Evolutionary conservation across 2,113 vertebrate species (phyloP).

Genomic region (Microcebus ravelobensis): DNA sequence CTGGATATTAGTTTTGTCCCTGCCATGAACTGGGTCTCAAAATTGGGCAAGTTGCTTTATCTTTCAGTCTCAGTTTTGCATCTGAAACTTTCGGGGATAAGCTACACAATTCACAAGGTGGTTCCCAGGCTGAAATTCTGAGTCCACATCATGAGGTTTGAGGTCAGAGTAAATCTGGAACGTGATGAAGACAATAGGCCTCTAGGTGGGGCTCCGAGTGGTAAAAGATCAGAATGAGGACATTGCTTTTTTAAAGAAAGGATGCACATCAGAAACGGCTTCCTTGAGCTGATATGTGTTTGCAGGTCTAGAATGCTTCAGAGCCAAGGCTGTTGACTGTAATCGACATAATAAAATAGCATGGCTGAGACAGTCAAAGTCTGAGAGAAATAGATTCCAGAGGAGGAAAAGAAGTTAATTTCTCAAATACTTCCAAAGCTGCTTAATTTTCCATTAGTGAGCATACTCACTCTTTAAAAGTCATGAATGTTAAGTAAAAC

Average conservation of each 20-base stretch:
- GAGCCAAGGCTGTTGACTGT: not conserved
- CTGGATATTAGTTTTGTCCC: not conserved
- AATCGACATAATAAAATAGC: not conserved
- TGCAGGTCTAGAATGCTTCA: not conserved
- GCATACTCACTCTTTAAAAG: not conserved
- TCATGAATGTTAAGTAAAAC: not conserved
- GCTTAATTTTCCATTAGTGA: not conserved
- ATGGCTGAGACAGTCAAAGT: not conserved
- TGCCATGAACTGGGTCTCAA: not conserved
- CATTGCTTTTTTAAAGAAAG: not conserved
- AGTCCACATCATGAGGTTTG: not conserved
- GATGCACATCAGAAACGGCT: not conserved
- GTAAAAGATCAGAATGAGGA: not conserved
- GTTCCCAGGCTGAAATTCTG: not conserved
- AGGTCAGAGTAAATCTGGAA: not conserved
- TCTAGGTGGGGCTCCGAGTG: fast-evolving
- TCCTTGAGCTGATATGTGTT: not conserved
- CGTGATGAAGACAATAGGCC: no score
- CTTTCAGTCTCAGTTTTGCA: not conserved
- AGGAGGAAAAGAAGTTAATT: not conserved
- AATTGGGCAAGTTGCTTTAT: not conserved
- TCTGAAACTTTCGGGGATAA: not conserved
- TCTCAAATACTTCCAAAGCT: not conserved
- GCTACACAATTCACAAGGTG: not conserved
- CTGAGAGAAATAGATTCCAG: not conserved